Evolutionary conservation across 1,140 invertebrate species (phyloP).

Genomic region (Bombus ignitus): DNA sequence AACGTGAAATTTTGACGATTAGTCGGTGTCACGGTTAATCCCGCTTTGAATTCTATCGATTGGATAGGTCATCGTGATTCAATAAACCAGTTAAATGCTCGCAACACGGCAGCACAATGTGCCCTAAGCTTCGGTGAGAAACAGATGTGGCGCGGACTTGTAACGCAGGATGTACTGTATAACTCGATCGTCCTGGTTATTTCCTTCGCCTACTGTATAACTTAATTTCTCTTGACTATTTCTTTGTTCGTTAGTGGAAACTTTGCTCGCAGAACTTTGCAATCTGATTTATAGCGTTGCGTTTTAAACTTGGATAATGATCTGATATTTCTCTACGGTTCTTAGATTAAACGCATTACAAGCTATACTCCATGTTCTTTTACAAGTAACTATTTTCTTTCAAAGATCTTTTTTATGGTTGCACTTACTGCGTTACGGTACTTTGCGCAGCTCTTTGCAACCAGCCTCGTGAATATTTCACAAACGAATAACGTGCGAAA

Average conservation of each 20-base stretch:
- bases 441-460: not conserved
- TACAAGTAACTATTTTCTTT: not conserved
- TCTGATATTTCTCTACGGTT: no score
- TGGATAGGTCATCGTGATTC: not conserved
- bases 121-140: not conserved
- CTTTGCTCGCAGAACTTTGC: not conserved
- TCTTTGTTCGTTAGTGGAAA: not conserved
- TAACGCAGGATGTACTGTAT: not conserved
- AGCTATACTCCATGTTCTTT: not conserved
- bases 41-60: slow-evolving; percentile 1
- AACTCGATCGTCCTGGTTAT: slow-evolving; percentile 12
- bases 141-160: not conserved
- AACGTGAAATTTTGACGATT: not conserved
- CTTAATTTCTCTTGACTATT: not conserved
- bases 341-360: no score
- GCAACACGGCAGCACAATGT: not conserved
- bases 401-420: not conserved
- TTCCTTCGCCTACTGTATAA: not conserved
- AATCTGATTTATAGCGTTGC: not conserved
- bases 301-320: no score
- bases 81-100: slow-evolving; percentile 19
- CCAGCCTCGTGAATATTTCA: not conserved
- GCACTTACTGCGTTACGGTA: not conserved
- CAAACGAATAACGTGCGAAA: not conserved
- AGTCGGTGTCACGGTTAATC: not conserved